Base-by-base conservation (phyloP, 2,888 invertebrate genomes). In the Alloplasta piceator region DNA sequence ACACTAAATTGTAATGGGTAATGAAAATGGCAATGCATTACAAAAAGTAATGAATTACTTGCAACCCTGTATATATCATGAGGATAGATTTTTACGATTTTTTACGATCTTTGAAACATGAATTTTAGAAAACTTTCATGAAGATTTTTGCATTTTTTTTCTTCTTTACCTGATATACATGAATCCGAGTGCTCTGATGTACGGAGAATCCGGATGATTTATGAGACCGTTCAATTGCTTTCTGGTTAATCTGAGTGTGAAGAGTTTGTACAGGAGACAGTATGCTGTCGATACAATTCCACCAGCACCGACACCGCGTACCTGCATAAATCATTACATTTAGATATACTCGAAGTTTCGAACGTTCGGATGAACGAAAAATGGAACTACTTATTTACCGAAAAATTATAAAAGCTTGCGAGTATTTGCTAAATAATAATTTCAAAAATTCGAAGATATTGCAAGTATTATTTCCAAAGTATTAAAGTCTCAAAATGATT, bases 201-300 rank as follows among this genome's bases (percentile, higher is more conserved):
- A 99, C 4, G 99, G 98, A 4, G 99, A 99, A 94, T 99, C 99
- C 67, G 96, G 94, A 93, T 99, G 99, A 89, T 97, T 97, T 85
- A 99, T 95, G 82, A 99, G 95, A 73, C 98, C 98, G 90, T 98
- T 98, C 84, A 99, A 94, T 93, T 99, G 99, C 93, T 99, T 99
- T 83, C 99, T 95, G n/a, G 99, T 99, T 85, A 99, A 94, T 87
- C 97, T 96, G 88, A 99, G 93, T 0, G 99, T 99, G 93, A 98
- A 99, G 83, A 99, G 93, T 93, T 99, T 99, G 93, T 99, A 99
- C 43, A 99, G 95, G n/a, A 99, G 94, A 92, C 99, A 99, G 93
- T 97, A 99, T 0, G 99, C 99, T 78, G 99, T 99, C n/a, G 99
- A 99, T 16, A 99, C 99, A 81, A 99, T 99, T 66, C 99, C 99